Base-by-base conservation (phyloP, 2,888 invertebrate species). In the Melipona beecheii region DNA sequence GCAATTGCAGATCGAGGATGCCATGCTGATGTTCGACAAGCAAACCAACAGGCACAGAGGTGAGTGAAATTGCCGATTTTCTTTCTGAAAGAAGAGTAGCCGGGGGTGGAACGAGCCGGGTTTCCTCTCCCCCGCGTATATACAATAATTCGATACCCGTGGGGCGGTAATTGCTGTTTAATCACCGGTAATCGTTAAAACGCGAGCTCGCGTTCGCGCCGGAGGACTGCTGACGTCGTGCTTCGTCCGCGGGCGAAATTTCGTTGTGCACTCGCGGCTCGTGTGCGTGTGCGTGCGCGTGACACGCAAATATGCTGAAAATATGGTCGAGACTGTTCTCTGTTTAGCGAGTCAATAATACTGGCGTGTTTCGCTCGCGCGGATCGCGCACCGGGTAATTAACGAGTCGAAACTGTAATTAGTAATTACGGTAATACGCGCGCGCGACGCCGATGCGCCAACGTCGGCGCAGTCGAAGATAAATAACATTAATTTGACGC, bases 1-100 rank as follows among this genome's bases (percentile, higher is more conserved):
- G 9, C 36, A 69, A 72, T 98, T 98, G 86, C 97, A 99, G 99
- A 99, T 99, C 95, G 99, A 99, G 95, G 99, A 99, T 95, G 99
- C 99, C 93, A 99, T 99, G 99, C 97, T 99, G 95, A 99, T 99
- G 99, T 99, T 99, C 96, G 99, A 99, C 96, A 99, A 99, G 97
- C 99, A 99, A 95, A 99, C 99, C 95, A 99, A 99, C 96, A 97
- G 99, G 96, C 99, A 99, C 96, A 98, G 99, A 98, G 98, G 98
- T 98, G 81, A 94, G 93, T 92, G 64, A 64, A 79, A 65, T 89
- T 79, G 75, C 69, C 56, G 17, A 75, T 73, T 73, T 73, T 72
- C 73, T 43, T 27, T 27, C 27, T 52, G 52, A 49, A 2, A 4
- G 58, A 21, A 21, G 52, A 2, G 64, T 36, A 36, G 36, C 17